Conservation (phyloP, 2,113 vertebrate genomes). For the Alethe castanea region DNA sequence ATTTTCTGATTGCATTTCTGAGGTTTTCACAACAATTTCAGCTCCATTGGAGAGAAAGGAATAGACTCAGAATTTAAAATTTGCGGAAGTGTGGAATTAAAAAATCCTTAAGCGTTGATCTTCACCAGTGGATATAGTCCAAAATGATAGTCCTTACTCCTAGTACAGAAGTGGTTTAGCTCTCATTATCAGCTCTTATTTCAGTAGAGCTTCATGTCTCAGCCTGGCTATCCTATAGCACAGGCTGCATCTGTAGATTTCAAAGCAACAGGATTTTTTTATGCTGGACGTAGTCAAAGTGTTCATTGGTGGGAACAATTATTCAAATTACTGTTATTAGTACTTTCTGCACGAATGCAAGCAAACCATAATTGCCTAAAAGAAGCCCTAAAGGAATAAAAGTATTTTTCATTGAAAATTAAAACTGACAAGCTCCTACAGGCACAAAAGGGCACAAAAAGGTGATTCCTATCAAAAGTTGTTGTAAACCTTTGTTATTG, state of each 20-base stretch:
- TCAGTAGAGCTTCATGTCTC: background rate
- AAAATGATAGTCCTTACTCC: background rate
- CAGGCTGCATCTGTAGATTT: background rate
- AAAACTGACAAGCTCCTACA: background rate
- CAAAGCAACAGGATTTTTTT: background rate
- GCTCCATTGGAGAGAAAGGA: background rate
- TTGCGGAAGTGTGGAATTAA: background rate
- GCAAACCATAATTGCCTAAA: background rate
- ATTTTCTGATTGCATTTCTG: background rate
- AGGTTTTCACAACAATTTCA: background rate
- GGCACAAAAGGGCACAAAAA: background rate
- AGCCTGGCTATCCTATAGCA: background rate
- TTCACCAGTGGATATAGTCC: background rate
- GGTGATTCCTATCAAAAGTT: background rate
- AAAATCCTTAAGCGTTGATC: background rate
- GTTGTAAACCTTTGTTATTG: background rate
- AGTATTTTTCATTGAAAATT: background rate
- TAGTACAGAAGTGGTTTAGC: background rate
- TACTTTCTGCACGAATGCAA: slow-evolving; percentile 16
- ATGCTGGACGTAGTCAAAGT: background rate
- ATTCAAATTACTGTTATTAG: slow-evolving; percentile 20
- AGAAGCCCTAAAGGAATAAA: background rate
- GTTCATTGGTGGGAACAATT: background rate
- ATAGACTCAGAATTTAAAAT: background rate
- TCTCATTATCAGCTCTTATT: background rate